Evolutionary conservation across 2,113 vertebrate species (phyloP), one percentile per base, ranked within the genome.

Genomic region (Capricornis sumatraensis): DNA sequence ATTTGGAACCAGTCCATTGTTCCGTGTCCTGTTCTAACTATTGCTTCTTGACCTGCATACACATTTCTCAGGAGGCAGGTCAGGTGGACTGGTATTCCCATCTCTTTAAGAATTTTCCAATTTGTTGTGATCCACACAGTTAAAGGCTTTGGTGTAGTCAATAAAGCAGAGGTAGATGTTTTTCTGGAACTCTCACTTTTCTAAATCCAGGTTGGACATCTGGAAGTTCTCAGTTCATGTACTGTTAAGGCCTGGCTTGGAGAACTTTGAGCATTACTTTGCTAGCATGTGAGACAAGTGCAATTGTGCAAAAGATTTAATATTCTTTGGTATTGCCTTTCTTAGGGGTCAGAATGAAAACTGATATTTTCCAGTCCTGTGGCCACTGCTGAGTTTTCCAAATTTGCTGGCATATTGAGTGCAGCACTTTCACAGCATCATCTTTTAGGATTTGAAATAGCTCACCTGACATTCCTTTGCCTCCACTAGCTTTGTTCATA

Each of bases 1-100:
- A 10, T 67, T 67, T 67, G 62, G 33, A 67, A 10, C 8, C 15
- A 9, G 33, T 10, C 8, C 1, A 0, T 67, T 67, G 1, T 67
- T 67, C 33, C 16, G 5, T 10, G 16, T n/a, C 62, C 1, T 2
- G 33, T n/a, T 67, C 33, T 64, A 64, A 64, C 62, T 64, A 16
- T 2, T n/a, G 62, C 62, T n/a, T 67, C 62, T 67, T 67, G 62
- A n/a, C 16, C 33, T 67, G 62, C 33, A 67, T 10, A n/a, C 33
- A 67, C 16, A 67, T n/a, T 67, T 67, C 16, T n/a, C 62, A 67
- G 33, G 33, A 67, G 62, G 62, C 62, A n/a, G 62, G 33, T 67
- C 33, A 67, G 62, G 16, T n/a, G 62, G 62, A 9, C 62, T 67
- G 33, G 33, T 67, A 67, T 67, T 67, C 16, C 62, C 62, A 67